Evolutionary conservation across 2,888 invertebrate species (phyloP), one percentile per base, ranked within the genome.

Genomic region (Erynnis tages): DNA sequence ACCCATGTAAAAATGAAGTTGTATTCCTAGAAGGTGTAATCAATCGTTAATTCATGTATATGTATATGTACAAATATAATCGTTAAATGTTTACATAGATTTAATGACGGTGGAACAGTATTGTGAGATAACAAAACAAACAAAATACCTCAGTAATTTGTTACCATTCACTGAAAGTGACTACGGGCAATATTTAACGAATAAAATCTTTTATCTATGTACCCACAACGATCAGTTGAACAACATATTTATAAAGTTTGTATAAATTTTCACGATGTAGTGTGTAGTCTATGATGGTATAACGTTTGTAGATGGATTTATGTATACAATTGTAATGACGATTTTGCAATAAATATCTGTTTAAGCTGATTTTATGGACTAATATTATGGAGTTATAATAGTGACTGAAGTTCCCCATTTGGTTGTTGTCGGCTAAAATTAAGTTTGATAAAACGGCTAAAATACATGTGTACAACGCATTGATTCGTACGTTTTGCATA

Each of bases 81-180:
- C 61, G 53, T 66, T 62, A 40, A 55, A 57, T 55, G 17, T 62
- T 65, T 54, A 63, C 59, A 63, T 64, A 64, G 56, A 61, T 61
- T 48, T 49, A 48, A 63, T 55, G 41, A 61, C 17, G 72, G 73
- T 76, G 76, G 79, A 73, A 76, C 76, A 76, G 75, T 74, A 70
- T 71, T 68, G 62, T 60, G 63, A 40, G 57, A 61, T 56, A 65
- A 52, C 34, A 34, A 60, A 69, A 74, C 81, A 56, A 65, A 52
- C 34, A 34, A 60, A 69, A 74, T 81, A 82, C 82, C 82, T 82
- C 82, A 73, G 55, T 62, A 53, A 63, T 56, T 71, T 73, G 82
- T 82, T 82, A 82, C 82, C 82, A 79, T 57, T 54, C 47, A 50
- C 49, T 50, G 16, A 50, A 50, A 50, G 49, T 50, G 49, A 50